Percentiles rank a stretch among this genome's conserved stretches.
Evolutionary conservation across 2,113 vertebrate genomes (phyloP).

Genomic region (Hippocampus zosterae): DNA sequence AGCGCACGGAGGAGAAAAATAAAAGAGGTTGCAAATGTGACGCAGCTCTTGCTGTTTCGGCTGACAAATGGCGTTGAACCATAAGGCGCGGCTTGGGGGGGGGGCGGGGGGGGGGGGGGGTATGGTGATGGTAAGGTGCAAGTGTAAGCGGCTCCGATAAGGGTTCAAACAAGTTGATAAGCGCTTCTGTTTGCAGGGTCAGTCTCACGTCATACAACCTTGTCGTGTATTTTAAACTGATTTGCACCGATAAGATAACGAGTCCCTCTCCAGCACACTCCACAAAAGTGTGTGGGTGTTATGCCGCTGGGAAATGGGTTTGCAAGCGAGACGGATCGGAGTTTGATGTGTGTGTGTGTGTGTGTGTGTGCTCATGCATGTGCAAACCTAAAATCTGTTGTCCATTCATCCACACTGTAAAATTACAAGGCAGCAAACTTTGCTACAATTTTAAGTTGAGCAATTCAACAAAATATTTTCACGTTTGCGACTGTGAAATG

Average conservation of each 20-base stretch:
- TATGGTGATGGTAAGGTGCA: constrained; percentile 32
- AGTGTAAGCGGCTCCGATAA: constrained; percentile 52
- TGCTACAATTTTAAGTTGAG: too few species aligned
- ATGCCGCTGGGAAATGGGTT: background rate
- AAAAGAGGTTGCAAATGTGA: constrained; percentile 2
- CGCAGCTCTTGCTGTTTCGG: constrained; percentile 6
- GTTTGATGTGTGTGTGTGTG: background rate
- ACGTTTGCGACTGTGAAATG: too few species aligned
- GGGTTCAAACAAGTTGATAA: constrained; percentile 62
- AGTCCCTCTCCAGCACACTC: constrained; percentile 32
- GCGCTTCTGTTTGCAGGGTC: constrained; percentile 40
- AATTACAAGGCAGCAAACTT: too few species aligned
- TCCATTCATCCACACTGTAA: too few species aligned
- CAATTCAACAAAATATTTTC: too few species aligned
- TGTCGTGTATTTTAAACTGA: constrained; percentile 48
- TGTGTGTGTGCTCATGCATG: too few species aligned
- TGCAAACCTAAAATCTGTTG: too few species aligned
- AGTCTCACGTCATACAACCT: constrained; percentile 50
- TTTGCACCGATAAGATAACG: constrained; percentile 63
- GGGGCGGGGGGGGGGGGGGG: constrained; percentile 37
- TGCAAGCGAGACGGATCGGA: background rate
- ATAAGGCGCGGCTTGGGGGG: too few species aligned
- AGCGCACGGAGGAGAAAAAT: constrained; percentile 12
- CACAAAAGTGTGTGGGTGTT: background rate
- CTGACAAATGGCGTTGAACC: constrained; percentile 40